Conservation (phyloP, 2,797 vertebrate species). For the Podargus strigoides region DNA sequence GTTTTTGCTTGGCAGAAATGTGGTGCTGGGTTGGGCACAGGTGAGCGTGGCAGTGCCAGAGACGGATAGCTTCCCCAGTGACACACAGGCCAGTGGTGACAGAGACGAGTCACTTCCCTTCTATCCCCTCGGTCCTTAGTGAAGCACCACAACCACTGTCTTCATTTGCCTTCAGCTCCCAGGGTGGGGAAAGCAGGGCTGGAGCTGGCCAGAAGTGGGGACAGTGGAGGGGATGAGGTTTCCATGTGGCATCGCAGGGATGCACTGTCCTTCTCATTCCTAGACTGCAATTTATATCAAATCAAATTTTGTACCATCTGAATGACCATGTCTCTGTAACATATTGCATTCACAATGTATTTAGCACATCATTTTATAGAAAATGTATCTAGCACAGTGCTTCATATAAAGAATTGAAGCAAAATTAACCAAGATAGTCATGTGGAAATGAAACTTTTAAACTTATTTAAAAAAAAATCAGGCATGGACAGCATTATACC, state of each 20-base stretch:
- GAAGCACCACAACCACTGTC: not conserved
- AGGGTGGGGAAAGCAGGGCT: not conserved
- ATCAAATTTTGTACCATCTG: rapidly evolving
- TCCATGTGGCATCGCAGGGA: rapidly evolving
- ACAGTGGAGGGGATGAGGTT: not conserved
- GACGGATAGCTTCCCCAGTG: not conserved
- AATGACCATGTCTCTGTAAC: rapidly evolving
- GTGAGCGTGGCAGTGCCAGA: rapidly evolving
- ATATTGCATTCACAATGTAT: rapidly evolving
- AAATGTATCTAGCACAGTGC: not conserved
- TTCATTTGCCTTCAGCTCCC: not conserved
- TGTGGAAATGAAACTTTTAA: conserved; percentile 31
- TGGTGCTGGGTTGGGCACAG: rapidly evolving
- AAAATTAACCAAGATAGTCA: not conserved
- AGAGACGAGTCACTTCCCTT: not conserved
- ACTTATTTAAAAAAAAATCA: not conserved
- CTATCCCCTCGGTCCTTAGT: not conserved
- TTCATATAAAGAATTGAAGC: not conserved
- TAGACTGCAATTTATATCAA: rapidly evolving
- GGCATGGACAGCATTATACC: not conserved
- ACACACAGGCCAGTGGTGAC: not conserved
- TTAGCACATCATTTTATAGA: not conserved
- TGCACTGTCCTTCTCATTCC: not conserved
- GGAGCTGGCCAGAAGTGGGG: not conserved
- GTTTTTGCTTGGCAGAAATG: not conserved